phyloP scores from a whole-genome alignment of 2,888 invertebrate species.

The Leucoptera coffeella region DNA sequence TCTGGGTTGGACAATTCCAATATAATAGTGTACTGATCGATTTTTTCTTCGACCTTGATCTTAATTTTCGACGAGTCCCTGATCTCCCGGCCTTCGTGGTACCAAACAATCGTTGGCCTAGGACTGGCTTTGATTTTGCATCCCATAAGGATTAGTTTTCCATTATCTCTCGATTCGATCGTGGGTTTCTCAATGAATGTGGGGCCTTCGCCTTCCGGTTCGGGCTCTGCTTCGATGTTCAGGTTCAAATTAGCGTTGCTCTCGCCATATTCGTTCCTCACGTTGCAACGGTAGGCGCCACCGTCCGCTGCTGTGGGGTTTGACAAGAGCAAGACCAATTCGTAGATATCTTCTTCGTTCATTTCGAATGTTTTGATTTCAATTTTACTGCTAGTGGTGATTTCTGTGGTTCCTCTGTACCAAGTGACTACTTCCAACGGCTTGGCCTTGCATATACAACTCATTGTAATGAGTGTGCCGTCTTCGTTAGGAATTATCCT shows the following conservation, averaged over 20 bases:
- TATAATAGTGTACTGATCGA: slow-evolving; percentile 80
- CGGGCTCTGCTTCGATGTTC: slow-evolving; percentile 95
- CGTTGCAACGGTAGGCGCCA: slow-evolving; percentile 75
- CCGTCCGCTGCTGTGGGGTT: slow-evolving; percentile 50
- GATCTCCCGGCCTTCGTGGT: slow-evolving; percentile 56
- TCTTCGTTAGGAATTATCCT: slow-evolving; percentile 97
- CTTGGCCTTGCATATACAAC: slow-evolving; percentile 92
- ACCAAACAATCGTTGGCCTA: slow-evolving; percentile 44
- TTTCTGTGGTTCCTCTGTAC: slow-evolving; percentile 85
- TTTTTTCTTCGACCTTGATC: slow-evolving; percentile 69
- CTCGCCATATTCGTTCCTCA: slow-evolving; percentile 93
- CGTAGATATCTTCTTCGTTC: slow-evolving; percentile 83
- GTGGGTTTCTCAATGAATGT: slow-evolving; percentile 89
- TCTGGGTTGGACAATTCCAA: slow-evolving; percentile 86
- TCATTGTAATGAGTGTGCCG: slow-evolving; percentile 94
- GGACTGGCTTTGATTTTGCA: slow-evolving; percentile 48
- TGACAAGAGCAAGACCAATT: slow-evolving; percentile 63
- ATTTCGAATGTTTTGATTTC: slow-evolving; percentile 70
- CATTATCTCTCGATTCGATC: slow-evolving; percentile 68
- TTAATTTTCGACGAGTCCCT: slow-evolving; percentile 77
- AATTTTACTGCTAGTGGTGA: slow-evolving; percentile 80
- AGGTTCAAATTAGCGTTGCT: slow-evolving; percentile 94
- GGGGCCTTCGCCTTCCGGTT: slow-evolving; percentile 89
- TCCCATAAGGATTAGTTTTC: slow-evolving; percentile 45
- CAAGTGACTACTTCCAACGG: slow-evolving; percentile 93